Evolutionary conservation across 1,140 invertebrate genomes (phyloP), one percentile per base, ranked within the genome.

Genomic region (Penaeus chinensis): DNA sequence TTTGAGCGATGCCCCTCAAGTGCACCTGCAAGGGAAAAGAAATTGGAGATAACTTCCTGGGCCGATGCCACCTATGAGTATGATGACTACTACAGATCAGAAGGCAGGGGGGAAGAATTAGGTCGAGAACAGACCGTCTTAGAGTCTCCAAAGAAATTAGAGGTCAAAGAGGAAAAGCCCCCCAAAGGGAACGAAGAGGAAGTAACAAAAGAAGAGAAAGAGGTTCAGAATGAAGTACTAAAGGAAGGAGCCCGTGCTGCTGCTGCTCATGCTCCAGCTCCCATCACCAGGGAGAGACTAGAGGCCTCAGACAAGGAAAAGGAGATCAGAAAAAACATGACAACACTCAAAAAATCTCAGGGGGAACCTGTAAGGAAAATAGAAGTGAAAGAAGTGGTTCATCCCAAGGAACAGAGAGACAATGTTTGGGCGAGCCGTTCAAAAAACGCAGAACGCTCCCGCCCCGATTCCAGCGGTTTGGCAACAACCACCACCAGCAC

Each of bases 361-460:
- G 74, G 84, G 61, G 89, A 90, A 61, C 62, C 60, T 61, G 78
- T 86, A 3, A 66, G 66, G 19, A 90, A 88, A 61, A 60, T 71
- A 11, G 85, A 84, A 71, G 74, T 82, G 47, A 89, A 82, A 62
- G 88, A 88, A 37, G 74, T 65, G 42, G 42, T 63, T 37, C 87
- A 89, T 37, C 77, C 83, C 65, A 83, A 89, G 60, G 88, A 90
- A 76, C 82, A 85, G 19, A 77, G 87, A 27, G 89, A 87, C 69
- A 90, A 89, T 80, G 85, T 84, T 54, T 84, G 84, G 76, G 85
- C 82, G 74, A 86, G 88, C 85, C 85, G 85, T 86, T 89, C 90
- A 90, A 90, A 90, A 90, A 90, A 90, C 90, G 90, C 81, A 80
- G 90, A 90, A 87, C 90, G 90, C 88, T 90, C 90, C 90, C 90